Conservation (phyloP, 2,113 vertebrate genomes). For the Mesitornis unicolor region DNA sequence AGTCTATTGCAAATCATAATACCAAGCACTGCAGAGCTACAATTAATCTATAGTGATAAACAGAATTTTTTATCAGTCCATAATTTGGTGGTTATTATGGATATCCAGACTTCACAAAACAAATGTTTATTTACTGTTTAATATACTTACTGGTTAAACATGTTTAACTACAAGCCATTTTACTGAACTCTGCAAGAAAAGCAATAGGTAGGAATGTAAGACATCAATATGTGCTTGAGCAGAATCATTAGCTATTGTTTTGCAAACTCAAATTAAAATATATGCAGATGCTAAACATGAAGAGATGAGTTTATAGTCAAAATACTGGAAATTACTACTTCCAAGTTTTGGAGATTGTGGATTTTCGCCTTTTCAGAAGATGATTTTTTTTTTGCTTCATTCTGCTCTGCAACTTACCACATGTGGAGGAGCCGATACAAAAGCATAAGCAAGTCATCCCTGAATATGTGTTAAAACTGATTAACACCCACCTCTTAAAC, state of each 20-base stretch:
- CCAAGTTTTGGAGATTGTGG: rapidly evolving
- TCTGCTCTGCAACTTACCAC: neutral
- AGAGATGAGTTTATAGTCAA: neutral
- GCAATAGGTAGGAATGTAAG: neutral
- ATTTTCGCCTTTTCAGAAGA: neutral
- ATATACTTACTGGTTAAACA: neutral
- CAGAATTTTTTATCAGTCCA: neutral
- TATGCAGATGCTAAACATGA: neutral
- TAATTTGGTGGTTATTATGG: neutral
- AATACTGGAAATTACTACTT: neutral
- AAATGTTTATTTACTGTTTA: neutral
- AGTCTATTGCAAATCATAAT: neutral
- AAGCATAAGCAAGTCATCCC: rapidly evolving
- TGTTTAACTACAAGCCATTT: neutral
- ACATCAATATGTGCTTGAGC: neutral
- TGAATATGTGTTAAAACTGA: neutral
- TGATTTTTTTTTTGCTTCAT: neutral
- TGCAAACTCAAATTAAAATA: neutral
- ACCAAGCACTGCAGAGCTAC: neutral
- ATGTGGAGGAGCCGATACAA: rapidly evolving
- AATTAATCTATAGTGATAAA: neutral
- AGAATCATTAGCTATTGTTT: neutral
- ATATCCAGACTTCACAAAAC: neutral
- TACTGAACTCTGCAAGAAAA: neutral
- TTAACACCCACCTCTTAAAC: neutral